phyloP scores from a whole-genome alignment of 1,140 invertebrate species.

The Achatina immaculata region DNA sequence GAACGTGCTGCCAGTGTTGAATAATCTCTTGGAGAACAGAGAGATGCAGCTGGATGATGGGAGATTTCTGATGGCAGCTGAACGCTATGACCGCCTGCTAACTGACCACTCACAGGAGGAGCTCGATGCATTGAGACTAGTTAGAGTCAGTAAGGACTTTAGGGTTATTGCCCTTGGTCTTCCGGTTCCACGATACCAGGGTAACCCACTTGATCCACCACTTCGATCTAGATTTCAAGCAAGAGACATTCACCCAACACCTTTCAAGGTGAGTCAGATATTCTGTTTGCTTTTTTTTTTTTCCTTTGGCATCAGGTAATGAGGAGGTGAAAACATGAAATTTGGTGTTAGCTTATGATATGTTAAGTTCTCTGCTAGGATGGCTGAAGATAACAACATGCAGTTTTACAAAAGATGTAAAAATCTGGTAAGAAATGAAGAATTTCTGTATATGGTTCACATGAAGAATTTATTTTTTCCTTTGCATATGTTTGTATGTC shows the following conservation, averaged over 20 bases:
- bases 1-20: constrained; percentile 96
- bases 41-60: constrained; percentile 99
- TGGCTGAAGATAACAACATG: too few species aligned
- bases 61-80: constrained; percentile 88
- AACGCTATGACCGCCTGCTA: constrained; percentile 91
- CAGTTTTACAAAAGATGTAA: too few species aligned
- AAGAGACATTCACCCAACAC: constrained; percentile 79
- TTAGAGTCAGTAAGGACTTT: constrained; percentile 86
- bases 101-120: constrained; percentile 84
- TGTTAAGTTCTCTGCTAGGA: too few species aligned
- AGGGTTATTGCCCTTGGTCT: constrained; percentile 74
- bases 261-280: constrained; percentile 64
- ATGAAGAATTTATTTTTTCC: too few species aligned
- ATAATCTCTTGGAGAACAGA: constrained; percentile 97
- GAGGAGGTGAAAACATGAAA: too few species aligned
- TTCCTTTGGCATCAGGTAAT: too few species aligned
- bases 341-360: too few species aligned
- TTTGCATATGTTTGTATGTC: too few species aligned
- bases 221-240: constrained; percentile 95
- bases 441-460: too few species aligned
- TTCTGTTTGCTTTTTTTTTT: background rate
- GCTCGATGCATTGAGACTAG: constrained; percentile 87
- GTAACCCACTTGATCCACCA: constrained; percentile 95
- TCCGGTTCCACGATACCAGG: constrained; percentile 75
- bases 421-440: too few species aligned